Evolutionary conservation across 2,888 invertebrate species (phyloP), one percentile per base, ranked within the genome.

Genomic region (Mesoligia furuncula): DNA sequence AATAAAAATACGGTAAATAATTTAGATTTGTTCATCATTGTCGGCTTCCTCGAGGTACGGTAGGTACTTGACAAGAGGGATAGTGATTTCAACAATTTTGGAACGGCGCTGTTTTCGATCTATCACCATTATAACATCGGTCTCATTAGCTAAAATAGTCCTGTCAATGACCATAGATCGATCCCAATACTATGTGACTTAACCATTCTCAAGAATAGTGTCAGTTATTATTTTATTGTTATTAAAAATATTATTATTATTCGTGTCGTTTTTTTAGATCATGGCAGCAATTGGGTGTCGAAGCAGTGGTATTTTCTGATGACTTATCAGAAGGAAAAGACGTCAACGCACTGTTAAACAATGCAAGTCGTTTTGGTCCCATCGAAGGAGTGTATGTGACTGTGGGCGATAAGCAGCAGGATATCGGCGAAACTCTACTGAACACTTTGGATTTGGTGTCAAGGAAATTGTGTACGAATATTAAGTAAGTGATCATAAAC

Each of bases 321-420:
- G 54, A 79, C n/a, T 69, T 86, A 9, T 36, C 65, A n/a, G 31
- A 45, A 57, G 73, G 73, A 51, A 67, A 39, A 31, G 42, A 72
- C 24, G 13, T 85, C 24, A 59, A 27, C 13, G 39, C 68, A 45
- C 45, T 84, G 24, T 31, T 84, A n/a, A 72, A 31, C 20, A 72
- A 57, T 36, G 83, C 78, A 13, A 51, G 27, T 51, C 36, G 51
- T 24, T 17, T 69, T 27, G 86, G 78, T 2, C 42, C 71, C 6
- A 24, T 85, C n/a, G 83, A 84, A 15, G 83, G 83, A 31, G n/a
- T 84, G 17, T 84, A 84, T 57, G 78, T 85, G 13, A 77, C 64
- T 24, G 48, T 85, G 54, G 54, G 31, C 2, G 67, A 83, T 31
- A 68, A 74, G 8, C 83, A 67, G 17, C 48, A 48, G 13, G 67